These are phyloP conservation scores for Syritta pipiens DNA, from an alignment of 2,888 invertebrate genomes.

Conservation along the genomic window DNA sequence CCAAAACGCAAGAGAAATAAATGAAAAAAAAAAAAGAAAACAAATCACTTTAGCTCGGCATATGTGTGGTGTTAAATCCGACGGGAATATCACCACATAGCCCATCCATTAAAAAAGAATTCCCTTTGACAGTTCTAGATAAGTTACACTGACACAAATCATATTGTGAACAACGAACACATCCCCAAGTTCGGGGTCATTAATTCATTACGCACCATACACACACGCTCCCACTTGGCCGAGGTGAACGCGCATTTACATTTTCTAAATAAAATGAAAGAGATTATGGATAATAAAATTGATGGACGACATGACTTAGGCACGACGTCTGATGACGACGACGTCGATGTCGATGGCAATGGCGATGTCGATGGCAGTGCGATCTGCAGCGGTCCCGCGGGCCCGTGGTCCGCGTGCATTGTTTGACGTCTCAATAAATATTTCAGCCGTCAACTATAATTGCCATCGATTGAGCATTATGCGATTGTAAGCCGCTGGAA, in stretches of 20 bases:
- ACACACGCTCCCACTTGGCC: background rate
- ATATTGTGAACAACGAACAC: constrained; percentile 16
- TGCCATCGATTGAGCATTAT: constrained; percentile 42
- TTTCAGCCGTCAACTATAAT: constrained; percentile 23
- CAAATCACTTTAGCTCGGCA: constrained; percentile 6
- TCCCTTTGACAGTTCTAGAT: constrained; percentile 36
- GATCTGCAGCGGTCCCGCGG: background rate
- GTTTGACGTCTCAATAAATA: constrained; percentile 22
- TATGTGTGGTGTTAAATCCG: background rate
- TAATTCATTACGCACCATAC: constrained; percentile 19
- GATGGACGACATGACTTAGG: constrained; percentile 39
- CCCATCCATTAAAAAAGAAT: constrained; percentile 31
- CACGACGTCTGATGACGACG: background rate
- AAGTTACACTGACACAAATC: constrained; percentile 52
- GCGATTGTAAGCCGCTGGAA: constrained; percentile 26
- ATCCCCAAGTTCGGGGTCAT: constrained; percentile 39
- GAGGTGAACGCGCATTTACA: constrained; percentile 8
- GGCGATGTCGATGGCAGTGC: too few relatives aligned
- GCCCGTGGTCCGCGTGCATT: background rate
- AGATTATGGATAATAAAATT: constrained; percentile 37
- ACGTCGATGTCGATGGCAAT: too few relatives aligned
- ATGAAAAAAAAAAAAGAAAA: too few relatives aligned
- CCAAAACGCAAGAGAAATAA: too few relatives aligned
- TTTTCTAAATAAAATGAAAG: too few relatives aligned
- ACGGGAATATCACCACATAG: constrained; percentile 2